Evolutionary conservation across 2,888 invertebrate genomes (phyloP), one percentile per base, ranked within the genome.

Genomic region (Clunio marinus): DNA sequence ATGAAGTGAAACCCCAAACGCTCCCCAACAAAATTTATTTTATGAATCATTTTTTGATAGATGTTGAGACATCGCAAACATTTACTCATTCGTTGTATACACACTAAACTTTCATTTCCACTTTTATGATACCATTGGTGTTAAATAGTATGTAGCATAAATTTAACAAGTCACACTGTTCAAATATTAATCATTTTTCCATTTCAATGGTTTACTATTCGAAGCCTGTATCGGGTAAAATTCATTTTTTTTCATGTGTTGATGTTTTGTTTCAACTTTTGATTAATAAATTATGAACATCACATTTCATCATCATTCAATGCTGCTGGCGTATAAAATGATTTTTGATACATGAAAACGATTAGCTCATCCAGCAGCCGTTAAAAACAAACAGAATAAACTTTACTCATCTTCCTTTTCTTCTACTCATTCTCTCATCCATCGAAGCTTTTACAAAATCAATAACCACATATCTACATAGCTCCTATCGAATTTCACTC

Each of bases 241-340:
- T 13, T n/a, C n/a, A n/a, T n/a, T n/a, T n/a, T n/a, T n/a, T n/a
- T 10, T 41, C 41, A 15, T 32, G 35, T 32, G 35, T 32, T 32
- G 5, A 15, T n/a, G n/a, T n/a, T 15, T 41, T 41, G 3, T 41
- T 41, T 51, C 51, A 51, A 51, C 7, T 51, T 7, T 17, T 51
- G 45, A 51, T 51, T 17, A 51, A 51, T 51, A 51, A 51, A 51
- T 51, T 51, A 51, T 51, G 51, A 51, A 51, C 51, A 51, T 51
- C 20, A 17, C 51, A 51, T 51, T 45, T 45, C 51, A 51, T 51
- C 51, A 51, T 51, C 51, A 51, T 51, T 51, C 51, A 20, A 51
- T 17, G 41, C 15, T 7, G 4, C 32, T 4, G 32, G 4, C 5
- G 32, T 7, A 32, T 7, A 15, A n/a, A 41, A 17, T 51, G 51